A percentile compares a stretch with the other conserved stretches of the same genome.
phyloP scores from a whole-genome alignment of 2,888 invertebrate genomes.

The Drosophila suboccidentalis region DNA sequence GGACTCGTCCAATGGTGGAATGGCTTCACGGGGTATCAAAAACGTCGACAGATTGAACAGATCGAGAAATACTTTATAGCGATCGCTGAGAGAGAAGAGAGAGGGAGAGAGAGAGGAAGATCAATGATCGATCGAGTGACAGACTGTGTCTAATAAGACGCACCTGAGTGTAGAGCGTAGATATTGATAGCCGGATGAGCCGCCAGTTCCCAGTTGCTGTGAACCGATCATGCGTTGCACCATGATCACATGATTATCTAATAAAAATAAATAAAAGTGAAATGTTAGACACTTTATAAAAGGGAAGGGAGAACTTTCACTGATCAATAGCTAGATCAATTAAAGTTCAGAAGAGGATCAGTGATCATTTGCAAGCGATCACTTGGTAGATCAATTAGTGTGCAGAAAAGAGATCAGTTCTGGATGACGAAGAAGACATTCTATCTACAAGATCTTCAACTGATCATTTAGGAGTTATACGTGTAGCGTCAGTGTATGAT shows the following conservation, averaged over 20 bases:
- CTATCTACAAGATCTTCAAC: too few relatives aligned
- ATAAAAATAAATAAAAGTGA: conserved; percentile 43
- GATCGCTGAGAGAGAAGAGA: conserved; percentile 89
- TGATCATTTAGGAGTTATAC: too few relatives aligned
- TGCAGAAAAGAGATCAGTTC: too few relatives aligned
- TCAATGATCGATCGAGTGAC: conserved; percentile 3
- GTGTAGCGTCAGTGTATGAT: too few relatives aligned
- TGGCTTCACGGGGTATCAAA: conserved; percentile 95
- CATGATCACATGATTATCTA: conserved; percentile 99
- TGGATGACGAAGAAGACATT: too few relatives aligned
- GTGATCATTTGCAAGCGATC: not conserved
- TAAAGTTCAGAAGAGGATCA: not conserved
- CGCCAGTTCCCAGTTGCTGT: conserved; percentile 97
- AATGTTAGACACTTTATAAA: conserved; percentile 12
- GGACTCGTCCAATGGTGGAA: conserved; percentile 93
- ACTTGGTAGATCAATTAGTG: not conserved
- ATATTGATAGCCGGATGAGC: conserved; percentile 99
- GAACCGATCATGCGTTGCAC: conserved; percentile 99
- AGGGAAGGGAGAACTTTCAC: not conserved
- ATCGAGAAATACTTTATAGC: conserved; percentile 99
- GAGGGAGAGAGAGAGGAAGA: not conserved
- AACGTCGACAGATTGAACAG: conserved; percentile 98
- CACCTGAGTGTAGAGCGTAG: conserved; percentile 98
- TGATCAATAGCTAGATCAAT: not conserved
- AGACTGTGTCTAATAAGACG: conserved; percentile 3